Evolutionary conservation across 1,140 invertebrate species (phyloP).

Genomic region (Agrypnia vestita): DNA sequence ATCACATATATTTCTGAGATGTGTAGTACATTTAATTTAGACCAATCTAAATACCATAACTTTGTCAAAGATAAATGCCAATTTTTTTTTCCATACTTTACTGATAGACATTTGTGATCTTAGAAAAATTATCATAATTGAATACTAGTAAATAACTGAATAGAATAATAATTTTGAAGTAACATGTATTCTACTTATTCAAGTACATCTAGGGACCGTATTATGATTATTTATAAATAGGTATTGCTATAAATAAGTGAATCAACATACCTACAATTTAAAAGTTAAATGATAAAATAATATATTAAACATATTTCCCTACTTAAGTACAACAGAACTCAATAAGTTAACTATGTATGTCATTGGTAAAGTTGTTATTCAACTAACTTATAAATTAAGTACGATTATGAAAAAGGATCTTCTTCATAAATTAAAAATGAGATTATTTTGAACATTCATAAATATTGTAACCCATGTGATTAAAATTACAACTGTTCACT

Average conservation of each 20-base stretch:
- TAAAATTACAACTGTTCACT: not conserved
- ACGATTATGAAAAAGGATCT: not conserved
- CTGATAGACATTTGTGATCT: constrained; percentile 19
- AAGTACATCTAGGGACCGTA: constrained; percentile 38
- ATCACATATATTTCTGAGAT: constrained; percentile 54
- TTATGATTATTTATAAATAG: constrained; percentile 47
- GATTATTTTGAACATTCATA: no score
- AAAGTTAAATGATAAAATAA: constrained; percentile 25
- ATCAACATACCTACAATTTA: constrained; percentile 41
- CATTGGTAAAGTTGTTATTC: constrained; percentile 28
- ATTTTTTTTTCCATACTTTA: constrained; percentile 33
- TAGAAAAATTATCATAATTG: constrained; percentile 35
- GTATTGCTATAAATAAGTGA: constrained; percentile 54
- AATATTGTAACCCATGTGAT: not conserved
- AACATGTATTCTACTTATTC: constrained; percentile 39
- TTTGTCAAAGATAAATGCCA: constrained; percentile 43
- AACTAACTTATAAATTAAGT: constrained; percentile 10
- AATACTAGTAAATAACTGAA: constrained; percentile 48
- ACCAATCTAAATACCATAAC: constrained; percentile 33
- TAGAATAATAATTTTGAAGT: constrained; percentile 44
- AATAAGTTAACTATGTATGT: constrained; percentile 17
- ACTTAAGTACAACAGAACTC: constrained; percentile 4
- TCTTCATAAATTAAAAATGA: no score
- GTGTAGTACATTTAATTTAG: constrained; percentile 48
- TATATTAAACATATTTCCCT: constrained; percentile 29